These are phyloP conservation scores for Sterrhoptilus dennistouni DNA, from an alignment of 2,113 vertebrate species.

Conservation along the genomic window DNA sequence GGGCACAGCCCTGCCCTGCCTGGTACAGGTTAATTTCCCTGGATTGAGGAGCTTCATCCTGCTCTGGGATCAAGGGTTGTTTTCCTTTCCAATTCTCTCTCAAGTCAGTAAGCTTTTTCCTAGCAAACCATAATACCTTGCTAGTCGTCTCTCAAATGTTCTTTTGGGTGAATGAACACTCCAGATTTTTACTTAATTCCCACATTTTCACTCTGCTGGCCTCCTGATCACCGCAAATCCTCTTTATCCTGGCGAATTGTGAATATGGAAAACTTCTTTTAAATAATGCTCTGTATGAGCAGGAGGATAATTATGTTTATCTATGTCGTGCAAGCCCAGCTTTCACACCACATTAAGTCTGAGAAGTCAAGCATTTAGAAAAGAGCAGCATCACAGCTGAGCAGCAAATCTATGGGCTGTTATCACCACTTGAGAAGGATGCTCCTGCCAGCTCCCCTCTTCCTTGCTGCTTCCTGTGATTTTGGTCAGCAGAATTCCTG, in stretches of 20 bases:
- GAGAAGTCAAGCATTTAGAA: conserved; percentile 10
- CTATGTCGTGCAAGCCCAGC: conserved; percentile 23
- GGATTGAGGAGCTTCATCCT: not conserved
- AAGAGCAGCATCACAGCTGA: not conserved
- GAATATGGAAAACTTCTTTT: not conserved
- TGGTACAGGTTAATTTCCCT: no score
- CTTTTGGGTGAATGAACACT: not conserved
- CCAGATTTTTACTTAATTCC: not conserved
- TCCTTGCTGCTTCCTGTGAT: not conserved
- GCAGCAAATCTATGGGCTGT: not conserved
- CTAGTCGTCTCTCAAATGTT: not conserved
- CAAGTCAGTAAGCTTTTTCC: not conserved
- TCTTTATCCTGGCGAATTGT: not conserved
- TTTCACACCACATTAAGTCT: conserved; percentile 40
- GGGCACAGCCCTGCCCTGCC: not conserved
- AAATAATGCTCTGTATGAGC: not conserved
- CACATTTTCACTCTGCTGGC: not conserved
- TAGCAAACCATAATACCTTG: not conserved
- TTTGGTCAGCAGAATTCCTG: not conserved
- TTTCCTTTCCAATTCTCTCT: not conserved
- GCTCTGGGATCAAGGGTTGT: not conserved
- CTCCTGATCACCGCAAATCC: not conserved
- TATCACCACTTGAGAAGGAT: not conserved
- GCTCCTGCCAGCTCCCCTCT: not conserved
- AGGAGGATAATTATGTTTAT: conserved; percentile 55